phyloP scores from a whole-genome alignment of 2,113 vertebrate species.

The Callopanchax toddi region DNA sequence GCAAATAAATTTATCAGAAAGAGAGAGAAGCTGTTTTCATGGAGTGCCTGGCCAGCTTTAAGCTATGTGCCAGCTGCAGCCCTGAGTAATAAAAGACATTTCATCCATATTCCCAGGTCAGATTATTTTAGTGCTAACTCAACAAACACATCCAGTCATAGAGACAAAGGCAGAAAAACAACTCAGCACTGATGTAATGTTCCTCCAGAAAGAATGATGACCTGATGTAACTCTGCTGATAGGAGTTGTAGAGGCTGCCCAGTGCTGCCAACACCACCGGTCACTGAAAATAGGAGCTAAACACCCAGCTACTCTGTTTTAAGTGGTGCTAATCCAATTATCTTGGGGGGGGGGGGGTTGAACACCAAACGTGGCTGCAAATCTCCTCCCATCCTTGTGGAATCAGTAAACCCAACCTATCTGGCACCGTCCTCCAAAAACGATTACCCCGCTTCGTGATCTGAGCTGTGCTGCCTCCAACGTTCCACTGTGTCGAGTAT shows the following conservation, averaged over 20 bases:
- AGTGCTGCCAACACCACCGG: neutral
- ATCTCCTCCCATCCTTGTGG: conserved; percentile 40
- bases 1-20: conserved; percentile 39
- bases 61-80: conserved; percentile 48
- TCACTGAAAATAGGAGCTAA: conserved; percentile 26
- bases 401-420: conserved; percentile 38
- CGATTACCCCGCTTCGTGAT: conserved; percentile 17
- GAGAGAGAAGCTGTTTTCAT: conserved; percentile 20
- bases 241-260: conserved; percentile 10
- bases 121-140: conserved; percentile 53
- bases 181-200: conserved; percentile 40
- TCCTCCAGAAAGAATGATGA: conserved; percentile 10
- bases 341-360: conserved; percentile 20
- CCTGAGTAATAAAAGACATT: conserved; percentile 46
- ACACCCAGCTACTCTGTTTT: conserved; percentile 45
- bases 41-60: neutral
- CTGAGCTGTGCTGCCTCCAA: conserved; percentile 15
- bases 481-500: conserved; percentile 42
- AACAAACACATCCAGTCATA: conserved; percentile 14
- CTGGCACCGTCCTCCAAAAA: conserved; percentile 26
- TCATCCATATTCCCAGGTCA: conserved; percentile 56
- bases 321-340: conserved; percentile 66
- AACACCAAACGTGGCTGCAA: conserved; percentile 39
- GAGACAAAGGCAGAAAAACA: neutral
- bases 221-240: conserved; percentile 47